Percentiles rank a stretch among this genome's conserved stretches.
These are phyloP conservation scores for Zaprionus africanus DNA, from an alignment of 1,140 invertebrate genomes.

Conservation along the genomic window DNA sequence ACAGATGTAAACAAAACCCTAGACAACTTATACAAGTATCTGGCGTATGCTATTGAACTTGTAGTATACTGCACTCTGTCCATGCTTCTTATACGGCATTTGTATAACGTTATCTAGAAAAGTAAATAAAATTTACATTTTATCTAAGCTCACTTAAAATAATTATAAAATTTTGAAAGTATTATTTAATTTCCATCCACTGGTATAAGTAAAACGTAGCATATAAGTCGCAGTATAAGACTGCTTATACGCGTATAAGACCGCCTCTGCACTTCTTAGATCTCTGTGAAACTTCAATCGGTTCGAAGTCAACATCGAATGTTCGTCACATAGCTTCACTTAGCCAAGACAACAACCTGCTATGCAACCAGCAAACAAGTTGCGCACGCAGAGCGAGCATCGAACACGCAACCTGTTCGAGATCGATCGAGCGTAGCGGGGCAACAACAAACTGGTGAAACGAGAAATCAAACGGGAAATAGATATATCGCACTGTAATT, in stretches of 20 bases:
- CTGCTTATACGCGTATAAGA: not conserved
- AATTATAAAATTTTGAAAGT: not conserved
- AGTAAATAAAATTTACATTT: too few relatives aligned
- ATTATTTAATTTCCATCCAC: not conserved
- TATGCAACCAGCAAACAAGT: slow-evolving; percentile 23
- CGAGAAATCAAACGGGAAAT: not conserved
- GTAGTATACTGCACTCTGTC: not conserved
- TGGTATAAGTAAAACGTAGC: not conserved
- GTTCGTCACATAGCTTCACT: slow-evolving; percentile 38
- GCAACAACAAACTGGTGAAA: not conserved
- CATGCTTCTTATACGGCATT: not conserved
- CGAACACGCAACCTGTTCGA: slow-evolving; percentile 28
- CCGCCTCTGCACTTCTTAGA: too few relatives aligned
- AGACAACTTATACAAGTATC: not conserved
- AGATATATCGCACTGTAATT: not conserved
- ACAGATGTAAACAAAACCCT: not conserved
- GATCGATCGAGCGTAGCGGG: not conserved
- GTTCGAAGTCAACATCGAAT: not conserved
- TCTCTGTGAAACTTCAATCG: slow-evolving; percentile 6
- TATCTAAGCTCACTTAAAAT: fast-evolving
- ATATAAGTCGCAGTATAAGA: not conserved
- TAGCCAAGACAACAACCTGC: slow-evolving; percentile 44
- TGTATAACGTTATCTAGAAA: too few relatives aligned
- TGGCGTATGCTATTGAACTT: not conserved
- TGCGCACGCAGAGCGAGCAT: not conserved